Evolutionary conservation across 2,888 invertebrate species (phyloP).

Genomic region (Argyresthia albistria): DNA sequence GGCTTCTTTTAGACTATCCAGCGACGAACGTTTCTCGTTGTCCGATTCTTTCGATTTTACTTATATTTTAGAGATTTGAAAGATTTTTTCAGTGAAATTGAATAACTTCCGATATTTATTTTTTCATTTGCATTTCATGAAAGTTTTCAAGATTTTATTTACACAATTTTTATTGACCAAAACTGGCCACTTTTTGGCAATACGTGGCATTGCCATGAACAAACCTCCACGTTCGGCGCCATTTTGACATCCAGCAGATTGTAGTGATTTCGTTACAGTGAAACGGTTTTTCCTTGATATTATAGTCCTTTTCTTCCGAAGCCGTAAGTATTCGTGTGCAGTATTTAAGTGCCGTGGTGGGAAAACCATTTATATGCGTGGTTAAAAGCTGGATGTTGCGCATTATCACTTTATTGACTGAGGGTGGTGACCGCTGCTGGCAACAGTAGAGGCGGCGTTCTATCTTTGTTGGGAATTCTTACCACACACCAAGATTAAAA

Average conservation of each 20-base stretch:
- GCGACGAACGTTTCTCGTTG: too few species aligned
- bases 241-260: conserved; percentile 86
- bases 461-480: conserved; percentile 40
- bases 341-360: not conserved
- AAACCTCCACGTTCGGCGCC: conserved; percentile 84
- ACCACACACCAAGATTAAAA: conserved; percentile 6
- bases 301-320: conserved; percentile 66
- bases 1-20: too few species aligned
- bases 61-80: too few species aligned
- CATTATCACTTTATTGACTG: conserved; percentile 23
- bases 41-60: too few species aligned
- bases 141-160: too few species aligned
- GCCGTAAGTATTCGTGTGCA: conserved; percentile 55
- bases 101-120: too few species aligned
- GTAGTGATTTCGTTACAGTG: conserved; percentile 79
- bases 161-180: too few species aligned
- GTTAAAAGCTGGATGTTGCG: not conserved
- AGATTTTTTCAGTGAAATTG: too few species aligned
- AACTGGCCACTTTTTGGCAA: conserved; percentile 71
- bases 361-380: too few species aligned
- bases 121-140: too few species aligned
- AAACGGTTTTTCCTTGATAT: conserved; percentile 75
- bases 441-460: conserved; percentile 69
- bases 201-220: conserved; percentile 86
- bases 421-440: conserved; percentile 70